phyloP scores from a whole-genome alignment of 2,888 invertebrate species.

The Drosophila paracracens region DNA sequence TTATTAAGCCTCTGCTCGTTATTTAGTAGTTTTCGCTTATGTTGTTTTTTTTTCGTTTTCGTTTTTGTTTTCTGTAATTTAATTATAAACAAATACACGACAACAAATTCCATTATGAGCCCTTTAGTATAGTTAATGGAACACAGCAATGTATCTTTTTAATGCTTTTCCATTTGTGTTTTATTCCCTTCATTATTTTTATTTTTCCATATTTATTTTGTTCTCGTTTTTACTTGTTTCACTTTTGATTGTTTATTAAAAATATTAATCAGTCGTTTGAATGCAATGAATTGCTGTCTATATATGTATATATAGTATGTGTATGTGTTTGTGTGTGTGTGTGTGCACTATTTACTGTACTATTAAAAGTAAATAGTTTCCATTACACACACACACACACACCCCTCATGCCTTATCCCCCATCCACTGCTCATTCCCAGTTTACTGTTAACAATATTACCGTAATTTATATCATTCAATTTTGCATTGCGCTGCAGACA shows the following conservation, averaged over 20 bases:
- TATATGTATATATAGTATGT: conserved; percentile 8
- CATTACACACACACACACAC: conserved; percentile 6
- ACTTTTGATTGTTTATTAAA: conserved; percentile 73
- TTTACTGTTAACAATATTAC: conserved; percentile 64
- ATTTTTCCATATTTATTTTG: conserved; percentile 30
- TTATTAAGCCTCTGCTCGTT: conserved; percentile 35
- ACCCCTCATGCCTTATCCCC: not conserved
- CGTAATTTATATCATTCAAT: conserved; percentile 73
- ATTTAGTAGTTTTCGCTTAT: conserved; percentile 27
- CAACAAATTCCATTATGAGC: conserved; percentile 50
- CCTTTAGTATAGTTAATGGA: conserved; percentile 35
- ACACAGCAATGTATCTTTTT: conserved; percentile 42
- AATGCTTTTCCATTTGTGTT: conserved; percentile 34
- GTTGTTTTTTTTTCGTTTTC: conserved; percentile 15
- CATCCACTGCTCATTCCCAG: not conserved
- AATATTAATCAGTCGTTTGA: conserved; percentile 83
- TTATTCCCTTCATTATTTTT: conserved; percentile 22
- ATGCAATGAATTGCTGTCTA: conserved; percentile 78
- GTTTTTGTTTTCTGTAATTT: conserved; percentile 56
- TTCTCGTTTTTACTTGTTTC: conserved; percentile 36
- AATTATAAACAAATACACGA: conserved; percentile 75
- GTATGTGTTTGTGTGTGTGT: conserved; percentile 10
- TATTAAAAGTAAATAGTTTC: conserved; percentile 47
- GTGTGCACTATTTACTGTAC: not conserved
- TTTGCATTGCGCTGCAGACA: conserved; percentile 60